Evolutionary conservation across 2,113 vertebrate species (phyloP).

Genomic region (Smithornis capensis): DNA sequence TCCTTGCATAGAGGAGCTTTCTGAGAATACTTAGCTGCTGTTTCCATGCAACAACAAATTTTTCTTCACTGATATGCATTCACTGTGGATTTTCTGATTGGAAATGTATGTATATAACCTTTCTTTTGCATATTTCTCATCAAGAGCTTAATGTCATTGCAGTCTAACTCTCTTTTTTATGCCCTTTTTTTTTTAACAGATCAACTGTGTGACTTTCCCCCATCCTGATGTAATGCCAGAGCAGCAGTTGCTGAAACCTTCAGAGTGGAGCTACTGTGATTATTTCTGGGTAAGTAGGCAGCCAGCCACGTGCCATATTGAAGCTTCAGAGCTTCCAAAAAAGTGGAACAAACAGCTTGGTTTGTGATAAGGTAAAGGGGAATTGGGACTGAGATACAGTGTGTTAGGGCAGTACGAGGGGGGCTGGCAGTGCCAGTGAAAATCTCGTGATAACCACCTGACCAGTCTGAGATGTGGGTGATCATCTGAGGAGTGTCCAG

Average conservation of each 20-base stretch:
- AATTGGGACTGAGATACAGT: background rate
- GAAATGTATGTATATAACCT: background rate
- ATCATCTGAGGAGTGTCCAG: background rate
- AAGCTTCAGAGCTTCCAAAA: slow-evolving; percentile 3
- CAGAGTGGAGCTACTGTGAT: slow-evolving; percentile 99
- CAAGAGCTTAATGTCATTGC: background rate
- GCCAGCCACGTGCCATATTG: slow-evolving; percentile 43
- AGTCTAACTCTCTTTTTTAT: background rate
- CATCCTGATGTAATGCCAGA: slow-evolving; percentile 85
- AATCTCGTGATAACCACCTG: background rate
- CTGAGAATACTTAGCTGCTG: slow-evolving; percentile 8
- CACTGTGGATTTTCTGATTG: background rate
- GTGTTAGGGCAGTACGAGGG: background rate
- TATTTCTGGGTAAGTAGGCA: slow-evolving; percentile 93
- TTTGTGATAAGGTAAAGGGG: background rate
- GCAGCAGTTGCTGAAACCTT: slow-evolving; percentile 94
- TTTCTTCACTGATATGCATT: background rate
- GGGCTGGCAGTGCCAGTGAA: background rate
- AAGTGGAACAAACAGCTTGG: slow-evolving; percentile 12
- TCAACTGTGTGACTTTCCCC: slow-evolving; percentile 96
- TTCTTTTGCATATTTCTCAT: background rate
- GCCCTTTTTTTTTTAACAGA: slow-evolving; percentile 66
- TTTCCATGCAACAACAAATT: slow-evolving; percentile 37
- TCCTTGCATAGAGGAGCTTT: background rate
- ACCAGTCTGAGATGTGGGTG: background rate